phyloP scores from a whole-genome alignment of 2,797 vertebrate genomes.

The Manis javanica region DNA sequence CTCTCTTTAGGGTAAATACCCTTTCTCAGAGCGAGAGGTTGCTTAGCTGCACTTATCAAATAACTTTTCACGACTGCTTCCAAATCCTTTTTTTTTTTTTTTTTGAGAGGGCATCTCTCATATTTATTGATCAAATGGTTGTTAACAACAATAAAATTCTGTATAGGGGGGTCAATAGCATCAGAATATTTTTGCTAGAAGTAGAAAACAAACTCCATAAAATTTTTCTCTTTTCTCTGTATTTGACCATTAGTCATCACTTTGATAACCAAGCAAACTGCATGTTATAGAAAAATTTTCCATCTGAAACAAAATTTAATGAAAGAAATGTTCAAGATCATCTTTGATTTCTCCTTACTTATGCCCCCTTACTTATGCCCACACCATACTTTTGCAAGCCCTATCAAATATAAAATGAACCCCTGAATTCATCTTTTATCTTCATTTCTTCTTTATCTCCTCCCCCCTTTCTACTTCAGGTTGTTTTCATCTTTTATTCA shows the following conservation, averaged over 20 bases:
- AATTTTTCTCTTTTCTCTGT: neutral
- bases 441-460: neutral
- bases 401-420: slow-evolving; percentile 33
- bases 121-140: too few relatives aligned
- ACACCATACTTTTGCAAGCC: neutral
- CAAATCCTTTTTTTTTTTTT: neutral
- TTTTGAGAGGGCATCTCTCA: too few relatives aligned
- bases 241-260: neutral
- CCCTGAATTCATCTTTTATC: neutral
- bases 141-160: too few relatives aligned
- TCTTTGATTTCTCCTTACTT: slow-evolving; percentile 23
- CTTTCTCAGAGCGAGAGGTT: neutral
- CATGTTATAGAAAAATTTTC: slow-evolving; percentile 37
- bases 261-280: slow-evolving; percentile 49
- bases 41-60: neutral
- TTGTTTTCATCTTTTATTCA: slow-evolving; percentile 19
- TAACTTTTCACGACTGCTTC: neutral
- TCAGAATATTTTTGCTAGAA: slow-evolving; percentile 48
- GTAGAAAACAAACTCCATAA: neutral
- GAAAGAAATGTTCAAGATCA: slow-evolving; percentile 14
- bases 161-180: too few relatives aligned
- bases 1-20: neutral
- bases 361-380: neutral
- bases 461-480: neutral
- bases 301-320: slow-evolving; percentile 35